Percentiles rank a stretch among this genome's conserved stretches.
These are phyloP conservation scores for Callyntrura sp. DNA, from an alignment of 2,888 invertebrate species.

Conservation along the genomic window DNA sequence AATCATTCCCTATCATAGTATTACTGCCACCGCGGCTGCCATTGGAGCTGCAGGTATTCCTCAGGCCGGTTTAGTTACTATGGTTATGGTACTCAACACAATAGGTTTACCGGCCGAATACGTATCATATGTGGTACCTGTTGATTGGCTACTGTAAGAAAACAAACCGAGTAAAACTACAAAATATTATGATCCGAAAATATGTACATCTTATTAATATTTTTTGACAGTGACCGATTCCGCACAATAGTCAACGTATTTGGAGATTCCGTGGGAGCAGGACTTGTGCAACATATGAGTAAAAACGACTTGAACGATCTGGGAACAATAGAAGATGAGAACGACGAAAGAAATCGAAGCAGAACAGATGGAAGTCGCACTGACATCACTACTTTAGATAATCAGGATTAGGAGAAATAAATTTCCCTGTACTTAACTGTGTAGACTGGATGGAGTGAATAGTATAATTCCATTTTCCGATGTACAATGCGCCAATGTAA, in stretches of 20 bases:
- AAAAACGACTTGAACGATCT: constrained; percentile 84
- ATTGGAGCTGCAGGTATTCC: constrained; percentile 88
- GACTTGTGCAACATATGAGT: constrained; percentile 86
- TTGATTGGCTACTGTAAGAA: constrained; percentile 85
- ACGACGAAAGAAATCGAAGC: neutral
- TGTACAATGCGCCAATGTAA: too few relatives aligned
- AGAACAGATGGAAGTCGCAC: constrained; percentile 5
- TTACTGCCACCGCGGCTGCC: constrained; percentile 87
- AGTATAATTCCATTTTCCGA: too few relatives aligned
- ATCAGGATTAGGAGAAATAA: constrained; percentile 42
- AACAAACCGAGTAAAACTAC: too few relatives aligned
- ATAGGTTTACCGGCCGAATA: constrained; percentile 85
- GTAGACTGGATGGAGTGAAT: too few relatives aligned
- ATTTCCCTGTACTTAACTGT: neutral
- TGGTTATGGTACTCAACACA: constrained; percentile 86
- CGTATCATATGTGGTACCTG: constrained; percentile 85
- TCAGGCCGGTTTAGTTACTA: constrained; percentile 87
- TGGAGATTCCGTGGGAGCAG: constrained; percentile 87
- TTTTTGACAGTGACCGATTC: constrained; percentile 82
- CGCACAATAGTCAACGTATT: constrained; percentile 87
- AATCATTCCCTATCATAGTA: constrained; percentile 85
- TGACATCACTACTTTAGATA: constrained; percentile 54
- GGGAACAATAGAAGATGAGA: constrained; percentile 17
- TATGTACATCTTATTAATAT: too few relatives aligned
- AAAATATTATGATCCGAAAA: too few relatives aligned